A percentile compares a stretch with the other conserved stretches of the same genome.
These are phyloP conservation scores for Ctenicera cuprea DNA, from an alignment of 2,888 invertebrate genomes.

Conservation along the genomic window DNA sequence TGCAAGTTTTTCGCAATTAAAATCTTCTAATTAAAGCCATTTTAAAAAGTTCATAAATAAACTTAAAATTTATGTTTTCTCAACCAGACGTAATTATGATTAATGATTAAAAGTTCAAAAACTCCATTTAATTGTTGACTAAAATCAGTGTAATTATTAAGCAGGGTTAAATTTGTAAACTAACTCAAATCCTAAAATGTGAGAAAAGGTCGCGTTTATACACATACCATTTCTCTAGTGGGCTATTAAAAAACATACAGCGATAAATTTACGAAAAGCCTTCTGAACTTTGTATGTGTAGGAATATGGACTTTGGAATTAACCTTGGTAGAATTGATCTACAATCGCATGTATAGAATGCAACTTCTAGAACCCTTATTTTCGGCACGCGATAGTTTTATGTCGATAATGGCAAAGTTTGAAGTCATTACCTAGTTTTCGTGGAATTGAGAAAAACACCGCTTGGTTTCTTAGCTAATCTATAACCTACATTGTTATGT, in stretches of 20 bases:
- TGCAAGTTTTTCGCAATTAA: too few species aligned
- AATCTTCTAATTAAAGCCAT: too few species aligned
- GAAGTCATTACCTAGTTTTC: slow-evolving; percentile 21
- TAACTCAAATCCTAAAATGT: not conserved
- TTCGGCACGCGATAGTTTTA: slow-evolving; percentile 50
- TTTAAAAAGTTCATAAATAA: too few species aligned
- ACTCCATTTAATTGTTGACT: not conserved
- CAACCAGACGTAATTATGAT: not conserved
- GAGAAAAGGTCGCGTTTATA: not conserved
- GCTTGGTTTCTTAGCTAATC: not conserved
- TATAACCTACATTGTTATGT: not conserved
- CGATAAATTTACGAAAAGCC: slow-evolving; percentile 6
- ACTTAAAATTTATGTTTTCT: too few species aligned
- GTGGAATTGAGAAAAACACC: slow-evolving; percentile 5
- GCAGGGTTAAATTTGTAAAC: not conserved
- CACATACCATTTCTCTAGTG: not conserved
- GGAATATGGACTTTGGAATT: slow-evolving; percentile 33
- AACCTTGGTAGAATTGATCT: slow-evolving; percentile 52
- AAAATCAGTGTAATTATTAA: not conserved
- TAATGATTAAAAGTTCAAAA: not conserved
- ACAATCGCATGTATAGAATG: slow-evolving; percentile 48
- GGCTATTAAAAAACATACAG: not conserved
- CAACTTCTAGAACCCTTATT: slow-evolving; percentile 47
- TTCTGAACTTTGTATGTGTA: slow-evolving; percentile 4
- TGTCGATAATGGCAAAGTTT: slow-evolving; percentile 38